Evolutionary conservation across 2,797 vertebrate genomes (phyloP).

Genomic region (Salarias fasciatus): DNA sequence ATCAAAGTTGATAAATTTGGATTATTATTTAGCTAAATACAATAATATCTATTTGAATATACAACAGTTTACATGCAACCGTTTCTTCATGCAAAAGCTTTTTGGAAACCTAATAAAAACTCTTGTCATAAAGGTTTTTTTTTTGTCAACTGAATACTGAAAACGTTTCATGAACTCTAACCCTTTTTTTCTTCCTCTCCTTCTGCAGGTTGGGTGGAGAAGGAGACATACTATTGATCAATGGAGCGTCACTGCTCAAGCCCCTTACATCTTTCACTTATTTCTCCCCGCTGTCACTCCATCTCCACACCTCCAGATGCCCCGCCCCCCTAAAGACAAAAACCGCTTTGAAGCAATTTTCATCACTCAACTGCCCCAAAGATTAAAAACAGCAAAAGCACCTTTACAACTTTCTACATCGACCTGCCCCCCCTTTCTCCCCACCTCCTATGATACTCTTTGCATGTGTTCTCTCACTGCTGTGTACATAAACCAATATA

Average conservation of each 20-base stretch:
- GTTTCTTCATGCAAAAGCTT: too few species aligned
- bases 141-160: conserved; percentile 1
- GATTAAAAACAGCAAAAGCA: conserved; percentile 83
- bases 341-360: conserved; percentile 81
- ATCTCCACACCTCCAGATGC: conserved; percentile 67
- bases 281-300: conserved; percentile 67
- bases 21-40: too few species aligned
- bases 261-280: conserved; percentile 76
- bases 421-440: conserved; percentile 41
- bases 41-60: too few species aligned
- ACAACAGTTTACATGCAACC: too few species aligned
- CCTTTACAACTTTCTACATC: conserved; percentile 79
- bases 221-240: conserved; percentile 87
- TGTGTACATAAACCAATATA: conserved; percentile 86
- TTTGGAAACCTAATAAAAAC: too few species aligned
- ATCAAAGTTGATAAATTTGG: too few species aligned
- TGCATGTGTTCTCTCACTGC: conserved; percentile 86
- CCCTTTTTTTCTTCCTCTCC: conserved; percentile 24
- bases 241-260: conserved; percentile 71
- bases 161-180: conserved; percentile 12
- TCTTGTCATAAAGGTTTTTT: too few species aligned
- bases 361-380: conserved; percentile 82
- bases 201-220: conserved; percentile 86
- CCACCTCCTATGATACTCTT: conserved; percentile 82
- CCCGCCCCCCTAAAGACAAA: conserved; percentile 74